Conservation (phyloP, 2,797 vertebrate genomes). For the Intellagama lesueurii region DNA sequence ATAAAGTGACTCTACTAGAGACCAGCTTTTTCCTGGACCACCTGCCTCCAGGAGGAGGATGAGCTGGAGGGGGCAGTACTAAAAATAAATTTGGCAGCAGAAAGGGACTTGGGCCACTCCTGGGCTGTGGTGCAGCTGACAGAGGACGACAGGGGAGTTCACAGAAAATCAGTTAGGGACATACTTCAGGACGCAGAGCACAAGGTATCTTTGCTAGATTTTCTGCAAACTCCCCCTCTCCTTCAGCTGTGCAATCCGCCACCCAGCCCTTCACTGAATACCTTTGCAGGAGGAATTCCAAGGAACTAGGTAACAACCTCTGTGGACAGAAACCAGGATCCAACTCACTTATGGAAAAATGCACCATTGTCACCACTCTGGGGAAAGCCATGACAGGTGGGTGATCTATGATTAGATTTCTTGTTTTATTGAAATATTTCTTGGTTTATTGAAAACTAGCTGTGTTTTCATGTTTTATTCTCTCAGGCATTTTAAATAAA, state of each 20-base stretch:
- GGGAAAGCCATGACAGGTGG: neutral
- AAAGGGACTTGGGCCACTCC: too few species aligned
- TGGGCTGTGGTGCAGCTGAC: neutral
- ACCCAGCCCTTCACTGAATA: neutral
- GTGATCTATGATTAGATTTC: neutral
- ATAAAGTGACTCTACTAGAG: too few species aligned
- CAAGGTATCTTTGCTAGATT: neutral
- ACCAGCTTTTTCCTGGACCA: too few species aligned
- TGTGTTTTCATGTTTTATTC: neutral
- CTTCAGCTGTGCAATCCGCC: neutral
- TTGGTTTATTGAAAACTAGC: neutral
- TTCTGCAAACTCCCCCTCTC: neutral
- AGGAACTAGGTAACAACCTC: too few species aligned
- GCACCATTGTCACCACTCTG: neutral
- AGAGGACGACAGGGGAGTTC: too few species aligned
- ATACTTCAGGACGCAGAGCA: neutral
- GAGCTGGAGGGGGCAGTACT: too few species aligned
- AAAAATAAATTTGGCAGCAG: too few species aligned
- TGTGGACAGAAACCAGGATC: neutral
- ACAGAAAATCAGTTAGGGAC: neutral
- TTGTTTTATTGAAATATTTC: neutral
- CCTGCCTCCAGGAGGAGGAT: too few species aligned
- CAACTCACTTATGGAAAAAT: neutral
- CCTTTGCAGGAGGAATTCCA: too few species aligned
- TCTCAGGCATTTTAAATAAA: neutral